A percentile compares a stretch with the other conserved stretches of the same genome.
Evolutionary conservation across 2,113 vertebrate species (phyloP).

Genomic region (Ptychochromis oligacanthus): DNA sequence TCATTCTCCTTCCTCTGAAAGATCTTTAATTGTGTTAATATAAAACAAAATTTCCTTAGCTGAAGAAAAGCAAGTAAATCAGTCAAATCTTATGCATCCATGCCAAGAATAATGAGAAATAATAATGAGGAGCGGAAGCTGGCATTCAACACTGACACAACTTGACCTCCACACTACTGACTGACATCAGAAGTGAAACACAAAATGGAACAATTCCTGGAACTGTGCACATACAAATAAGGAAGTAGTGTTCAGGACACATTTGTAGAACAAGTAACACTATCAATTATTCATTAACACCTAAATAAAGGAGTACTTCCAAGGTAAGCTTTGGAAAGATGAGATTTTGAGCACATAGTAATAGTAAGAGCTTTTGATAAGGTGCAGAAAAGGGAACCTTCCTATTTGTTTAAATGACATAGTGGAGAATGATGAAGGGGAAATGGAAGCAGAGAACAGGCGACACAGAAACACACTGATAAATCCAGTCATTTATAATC

Average conservation of each 20-base stretch:
- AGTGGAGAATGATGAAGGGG: slow-evolving; percentile 14
- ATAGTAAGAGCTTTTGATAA: not conserved
- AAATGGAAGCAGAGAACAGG: not conserved
- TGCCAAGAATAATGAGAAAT: slow-evolving; percentile 72
- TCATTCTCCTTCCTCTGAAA: not conserved
- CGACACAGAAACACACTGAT: not conserved
- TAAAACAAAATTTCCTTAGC: slow-evolving; percentile 41
- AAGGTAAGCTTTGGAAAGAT: slow-evolving; percentile 11
- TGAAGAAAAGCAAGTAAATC: slow-evolving; percentile 62
- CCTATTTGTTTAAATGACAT: slow-evolving; percentile 33
- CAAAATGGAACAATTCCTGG: slow-evolving; percentile 73
- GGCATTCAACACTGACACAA: slow-evolving; percentile 72
- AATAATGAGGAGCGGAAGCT: slow-evolving; percentile 71
- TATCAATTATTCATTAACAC: slow-evolving; percentile 79
- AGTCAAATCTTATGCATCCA: slow-evolving; percentile 58
- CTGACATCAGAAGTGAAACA: slow-evolving; percentile 73
- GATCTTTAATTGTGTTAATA: not conserved
- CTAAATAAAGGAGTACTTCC: slow-evolving; percentile 67
- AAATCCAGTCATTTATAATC: slow-evolving; percentile 19
- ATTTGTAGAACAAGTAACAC: slow-evolving; percentile 56
- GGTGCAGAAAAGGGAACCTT: not conserved
- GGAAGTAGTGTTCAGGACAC: slow-evolving; percentile 63
- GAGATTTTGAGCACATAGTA: not conserved
- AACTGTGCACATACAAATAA: slow-evolving; percentile 74
- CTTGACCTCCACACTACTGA: slow-evolving; percentile 71